Percentiles rank a stretch among this genome's conserved stretches.
These are phyloP conservation scores for Molothrus aeneus DNA, from an alignment of 2,797 vertebrate genomes.

Conservation along the genomic window DNA sequence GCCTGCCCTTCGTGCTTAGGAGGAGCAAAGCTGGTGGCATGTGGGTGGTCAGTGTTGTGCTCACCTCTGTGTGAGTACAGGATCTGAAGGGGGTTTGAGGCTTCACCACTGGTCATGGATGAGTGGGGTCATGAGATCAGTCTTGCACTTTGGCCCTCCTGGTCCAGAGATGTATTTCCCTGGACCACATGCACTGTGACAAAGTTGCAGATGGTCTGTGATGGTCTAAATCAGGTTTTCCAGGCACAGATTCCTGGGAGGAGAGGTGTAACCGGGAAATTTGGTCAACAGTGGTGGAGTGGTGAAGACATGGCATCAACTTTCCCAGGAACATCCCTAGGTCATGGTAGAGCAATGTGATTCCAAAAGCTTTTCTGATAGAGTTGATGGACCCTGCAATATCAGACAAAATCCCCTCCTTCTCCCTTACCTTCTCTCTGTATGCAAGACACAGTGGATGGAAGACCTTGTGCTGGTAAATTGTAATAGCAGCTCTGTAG, in stretches of 20 bases:
- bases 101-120: background rate
- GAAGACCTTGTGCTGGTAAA: background rate
- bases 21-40: background rate
- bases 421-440: background rate
- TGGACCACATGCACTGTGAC: background rate
- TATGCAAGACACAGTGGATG: background rate
- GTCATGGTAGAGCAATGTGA: fast-evolving
- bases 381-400: background rate
- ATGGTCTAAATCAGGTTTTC: background rate
- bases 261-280: background rate
- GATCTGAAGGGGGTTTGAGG: background rate
- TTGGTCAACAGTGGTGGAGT: background rate
- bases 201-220: background rate
- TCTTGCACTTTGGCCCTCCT: background rate
- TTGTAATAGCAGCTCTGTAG: background rate
- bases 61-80: background rate
- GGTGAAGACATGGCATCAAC: background rate
- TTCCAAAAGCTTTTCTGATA: background rate
- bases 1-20: background rate
- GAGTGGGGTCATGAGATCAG: background rate
- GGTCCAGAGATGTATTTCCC: background rate
- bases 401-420: background rate
- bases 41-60: background rate
- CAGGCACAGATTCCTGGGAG: background rate
- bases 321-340: background rate